Evolutionary conservation across 1,140 invertebrate genomes (phyloP).

Genomic region (Drosophila lacertosa): DNA sequence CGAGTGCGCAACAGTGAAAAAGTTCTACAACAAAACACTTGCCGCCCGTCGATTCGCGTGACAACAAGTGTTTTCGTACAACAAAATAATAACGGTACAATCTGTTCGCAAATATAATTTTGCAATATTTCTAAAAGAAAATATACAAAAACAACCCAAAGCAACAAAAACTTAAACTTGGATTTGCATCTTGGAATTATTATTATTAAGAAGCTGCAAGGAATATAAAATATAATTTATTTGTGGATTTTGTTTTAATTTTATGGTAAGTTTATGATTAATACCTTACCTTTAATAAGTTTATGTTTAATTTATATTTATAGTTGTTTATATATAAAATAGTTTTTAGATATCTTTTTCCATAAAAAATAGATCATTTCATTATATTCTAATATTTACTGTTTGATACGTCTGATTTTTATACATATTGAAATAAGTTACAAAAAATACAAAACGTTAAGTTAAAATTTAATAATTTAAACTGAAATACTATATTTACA

Average conservation of each 20-base stretch:
- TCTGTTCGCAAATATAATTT: neutral
- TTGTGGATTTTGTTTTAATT: conserved; percentile 47
- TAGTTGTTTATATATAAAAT: neutral
- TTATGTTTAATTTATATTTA: neutral
- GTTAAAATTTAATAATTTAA: no score
- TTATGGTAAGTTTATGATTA: conserved; percentile 56
- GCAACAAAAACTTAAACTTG: conserved; percentile 8
- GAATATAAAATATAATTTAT: conserved; percentile 13
- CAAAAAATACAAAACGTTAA: no score
- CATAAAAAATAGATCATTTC: no score
- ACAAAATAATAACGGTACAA: conserved; percentile 32
- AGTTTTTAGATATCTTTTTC: no score
- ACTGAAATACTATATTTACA: no score
- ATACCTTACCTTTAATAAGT: neutral
- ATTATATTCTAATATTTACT: no score
- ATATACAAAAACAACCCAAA: neutral
- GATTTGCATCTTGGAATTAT: conserved; percentile 26
- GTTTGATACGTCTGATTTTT: no score
- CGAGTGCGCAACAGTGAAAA: conserved; percentile 44
- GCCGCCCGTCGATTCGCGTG: conserved; percentile 54
- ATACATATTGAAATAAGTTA: no score
- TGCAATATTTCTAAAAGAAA: conserved; percentile 1
- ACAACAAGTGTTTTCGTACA: conserved; percentile 42
- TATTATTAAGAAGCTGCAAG: neutral
- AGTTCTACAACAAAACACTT: conserved; percentile 59